A percentile compares a stretch with the other conserved stretches of the same genome.
These are phyloP conservation scores for Meiosimyza platycephala DNA, from an alignment of 2,888 invertebrate species.

Conservation along the genomic window DNA sequence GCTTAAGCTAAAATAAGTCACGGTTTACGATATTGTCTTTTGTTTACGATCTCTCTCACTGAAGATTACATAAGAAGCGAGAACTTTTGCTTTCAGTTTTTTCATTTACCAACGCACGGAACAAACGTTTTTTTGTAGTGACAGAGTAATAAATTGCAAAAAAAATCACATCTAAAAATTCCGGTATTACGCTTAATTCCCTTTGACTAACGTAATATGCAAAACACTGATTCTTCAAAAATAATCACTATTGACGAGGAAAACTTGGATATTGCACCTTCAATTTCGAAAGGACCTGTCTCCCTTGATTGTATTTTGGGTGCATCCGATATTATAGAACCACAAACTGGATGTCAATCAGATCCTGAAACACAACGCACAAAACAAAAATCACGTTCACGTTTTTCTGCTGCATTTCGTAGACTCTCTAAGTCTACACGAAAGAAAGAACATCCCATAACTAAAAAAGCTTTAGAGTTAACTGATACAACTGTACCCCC, in stretches of 20 bases:
- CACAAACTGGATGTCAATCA: slow-evolving; percentile 39
- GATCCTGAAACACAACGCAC: slow-evolving; percentile 47
- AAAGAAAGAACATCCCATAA: slow-evolving; percentile 47
- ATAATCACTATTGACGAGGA: slow-evolving; percentile 43
- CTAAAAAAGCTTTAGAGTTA: slow-evolving; percentile 21
- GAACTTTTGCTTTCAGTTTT: no score
- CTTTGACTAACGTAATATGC: slow-evolving; percentile 56
- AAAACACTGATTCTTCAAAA: slow-evolving; percentile 55
- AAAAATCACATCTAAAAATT: no score
- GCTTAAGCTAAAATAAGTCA: no score
- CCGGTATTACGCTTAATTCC: not conserved
- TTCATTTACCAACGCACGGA: no score
- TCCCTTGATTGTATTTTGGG: slow-evolving; percentile 32
- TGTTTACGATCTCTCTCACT: no score
- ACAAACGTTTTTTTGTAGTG: no score
- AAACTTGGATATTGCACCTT: slow-evolving; percentile 43
- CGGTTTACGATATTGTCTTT: no score
- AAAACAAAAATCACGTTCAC: slow-evolving; percentile 61
- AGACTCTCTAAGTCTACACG: slow-evolving; percentile 57
- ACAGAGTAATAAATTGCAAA: no score
- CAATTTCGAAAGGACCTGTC: slow-evolving; percentile 37
- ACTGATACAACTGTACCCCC: slow-evolving; percentile 24
- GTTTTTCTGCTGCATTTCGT: slow-evolving; percentile 61
- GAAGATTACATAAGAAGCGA: no score
- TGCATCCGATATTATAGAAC: slow-evolving; percentile 21